These are phyloP conservation scores for Gallinago stenura DNA, from an alignment of 2,797 vertebrate species.

Conservation along the genomic window DNA sequence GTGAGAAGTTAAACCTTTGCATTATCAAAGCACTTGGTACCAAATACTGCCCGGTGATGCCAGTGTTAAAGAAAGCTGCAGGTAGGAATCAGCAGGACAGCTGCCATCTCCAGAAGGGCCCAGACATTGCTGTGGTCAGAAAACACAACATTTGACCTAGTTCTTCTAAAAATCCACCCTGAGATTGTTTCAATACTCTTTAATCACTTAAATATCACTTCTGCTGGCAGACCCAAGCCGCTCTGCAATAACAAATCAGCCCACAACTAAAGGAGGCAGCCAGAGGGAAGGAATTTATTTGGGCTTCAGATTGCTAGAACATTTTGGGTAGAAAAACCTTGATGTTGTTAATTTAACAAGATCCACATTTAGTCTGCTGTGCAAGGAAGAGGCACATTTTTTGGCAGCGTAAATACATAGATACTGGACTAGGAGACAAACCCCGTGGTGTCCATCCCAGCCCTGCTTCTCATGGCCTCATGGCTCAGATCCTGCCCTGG, in stretches of 20 bases:
- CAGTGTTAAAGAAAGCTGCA: not conserved
- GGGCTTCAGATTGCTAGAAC: not conserved
- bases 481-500: not conserved
- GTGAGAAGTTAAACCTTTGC: not conserved
- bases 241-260: not conserved
- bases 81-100: not conserved
- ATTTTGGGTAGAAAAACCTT: not conserved
- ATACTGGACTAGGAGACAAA: not conserved
- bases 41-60: not conserved
- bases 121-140: not conserved
- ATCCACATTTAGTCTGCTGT: not conserved
- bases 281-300: not conserved
- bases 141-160: not conserved
- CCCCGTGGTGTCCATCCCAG: accelerated
- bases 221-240: not conserved
- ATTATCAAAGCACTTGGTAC: not conserved
- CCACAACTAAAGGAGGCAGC: not conserved
- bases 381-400: not conserved
- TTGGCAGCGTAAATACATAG: not conserved
- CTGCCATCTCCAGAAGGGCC: not conserved
- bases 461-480: accelerated
- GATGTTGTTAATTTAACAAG: not conserved
- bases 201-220: not conserved
- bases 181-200: not conserved
- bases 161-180: not conserved